Evolutionary conservation across 2,888 invertebrate genomes (phyloP), one percentile per base, ranked within the genome.

Genomic region (Subacronicta megacephala): DNA sequence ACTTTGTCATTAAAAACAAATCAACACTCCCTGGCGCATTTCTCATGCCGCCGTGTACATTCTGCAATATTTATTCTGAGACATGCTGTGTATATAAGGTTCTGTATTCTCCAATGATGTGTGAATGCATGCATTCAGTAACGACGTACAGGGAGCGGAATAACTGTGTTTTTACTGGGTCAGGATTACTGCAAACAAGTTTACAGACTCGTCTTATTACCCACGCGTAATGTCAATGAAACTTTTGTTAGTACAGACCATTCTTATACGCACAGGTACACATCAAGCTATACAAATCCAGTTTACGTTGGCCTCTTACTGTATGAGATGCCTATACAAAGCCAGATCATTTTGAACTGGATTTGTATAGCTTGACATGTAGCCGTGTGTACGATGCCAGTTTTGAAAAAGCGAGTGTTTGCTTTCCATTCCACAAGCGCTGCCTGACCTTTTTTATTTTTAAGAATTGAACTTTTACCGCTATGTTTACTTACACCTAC

Each of bases 141-240:
- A 37, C 20, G 13, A 59, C 35, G 38, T 6, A 18, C n/a, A 41
- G 45, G 54, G 40, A 64, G 20, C 16, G 23, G 54, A 44, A 51
- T 75, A 72, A 75, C 70, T 69, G 76, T 63, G 38, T 46, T 52
- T 49, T 53, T 41, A 63, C 57, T 72, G 64, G 61, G 75, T 71
- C 71, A 71, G 67, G 61, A 72, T 59, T 53, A 52, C 44, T 72
- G 59, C 66, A 66, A 74, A 66, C 66, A 57, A 60, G 75, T 74
- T 74, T 51, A 60, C 35, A 36, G 18, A 40, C 42, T 38, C 18
- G 38, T 43, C 40, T 50, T 49, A 53, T 31, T 45, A 15, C 29
- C 37, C 61, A 56, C 46, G 49, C 49, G n/a, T 36, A 36, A 58
- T 44, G 57, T 52, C 51, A 61, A 56, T 62, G 40, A 18, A 58